Evolutionary conservation across 1,140 invertebrate species (phyloP), one percentile per base, ranked within the genome.

Genomic region (Cydia amplana): DNA sequence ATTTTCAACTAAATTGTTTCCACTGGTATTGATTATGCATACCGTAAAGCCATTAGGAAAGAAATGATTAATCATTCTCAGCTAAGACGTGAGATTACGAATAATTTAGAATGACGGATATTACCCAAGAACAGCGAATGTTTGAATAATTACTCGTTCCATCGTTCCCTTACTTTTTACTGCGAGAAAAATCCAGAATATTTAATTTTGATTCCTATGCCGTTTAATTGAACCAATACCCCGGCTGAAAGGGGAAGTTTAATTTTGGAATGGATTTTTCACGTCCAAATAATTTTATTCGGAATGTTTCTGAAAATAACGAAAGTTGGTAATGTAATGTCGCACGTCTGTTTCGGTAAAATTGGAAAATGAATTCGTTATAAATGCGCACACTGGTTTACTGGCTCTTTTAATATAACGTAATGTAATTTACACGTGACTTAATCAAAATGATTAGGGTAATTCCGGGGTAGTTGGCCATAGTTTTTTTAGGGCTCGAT

Each of bases 101-200:
- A 60, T 67, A 67, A 67, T 32, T 67, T 32, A n/a, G 18, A 18
- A 67, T 4, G 28, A 16, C 64, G 64, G 64, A 67, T 67, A 67
- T 36, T 67, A 20, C 28, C 25, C 16, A 70, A 40, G 23, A 36
- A 70, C 65, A 36, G 43, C 32, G n/a, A 36, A 70, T 70, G 65
- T 18, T 70, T n/a, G 65, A 70, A 70, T 70, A 70, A 70, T 70
- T 70, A 36, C 36, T 70, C 64, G 12, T 67, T 70, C 65, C 65
- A 40, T 20, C 32, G 7, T n/a, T 36, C 28, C 36, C 36, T 70
- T 16, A 49, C 14, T 49, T 43, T 43, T 70, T 36, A 36, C n/a
- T 36, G 18, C 4, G 64, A 14, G n/a, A 18, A 36, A 18, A 43
- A 9, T 70, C 65, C 0, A 0, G 32, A 70, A 70, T 40, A 70